Evolutionary conservation across 2,113 vertebrate genomes (phyloP), one percentile per base, ranked within the genome.

Genomic region (Solea senegalensis): DNA sequence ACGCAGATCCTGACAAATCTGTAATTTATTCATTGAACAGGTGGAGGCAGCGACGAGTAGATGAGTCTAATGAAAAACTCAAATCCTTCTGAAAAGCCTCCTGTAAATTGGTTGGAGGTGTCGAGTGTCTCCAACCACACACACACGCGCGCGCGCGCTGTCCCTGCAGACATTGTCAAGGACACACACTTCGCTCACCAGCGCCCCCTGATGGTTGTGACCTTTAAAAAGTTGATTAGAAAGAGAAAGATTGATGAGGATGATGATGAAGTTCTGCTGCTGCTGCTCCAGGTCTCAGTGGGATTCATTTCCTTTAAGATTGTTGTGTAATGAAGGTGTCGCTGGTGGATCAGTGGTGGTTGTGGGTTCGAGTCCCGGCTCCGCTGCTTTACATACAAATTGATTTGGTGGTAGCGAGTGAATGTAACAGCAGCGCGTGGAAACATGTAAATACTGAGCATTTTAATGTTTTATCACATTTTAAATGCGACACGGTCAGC

Each of bases 11-110:
- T 34, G 34, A 34, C 34, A 34, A 6, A 10, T 9, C 65, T 39
- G 67, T 88, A 81, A 91, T 88, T 86, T 90, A 90, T 92, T 90
- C 82, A 90, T 87, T 89, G 82, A 90, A 89, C 85, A 83, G 78
- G 83, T 89, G 87, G 80, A 80, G 77, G 74, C 43, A 54, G 53
- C 10, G 72, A 71, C 71, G 66, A 66, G 65, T 51, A 10, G 9
- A 4, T 56, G 68, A 7, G 58, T 43, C 66, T 89, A 88, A 88
- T 88, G 84, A 90, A 88, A 89, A 21, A 87, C 75, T 73, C 74
- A 82, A 87, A 90, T 85, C 87, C 82, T 79, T 79, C 65, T 57
- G 80, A 86, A 21, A 21, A 21, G 21, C 21, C 77, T 86, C 67
- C 76, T 84, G 74, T 72, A 84, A 90, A 89, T 90, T 89, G 84